These are phyloP conservation scores for Boleophthalmus pectinirostris DNA, from an alignment of 2,113 vertebrate genomes.

Conservation along the genomic window DNA sequence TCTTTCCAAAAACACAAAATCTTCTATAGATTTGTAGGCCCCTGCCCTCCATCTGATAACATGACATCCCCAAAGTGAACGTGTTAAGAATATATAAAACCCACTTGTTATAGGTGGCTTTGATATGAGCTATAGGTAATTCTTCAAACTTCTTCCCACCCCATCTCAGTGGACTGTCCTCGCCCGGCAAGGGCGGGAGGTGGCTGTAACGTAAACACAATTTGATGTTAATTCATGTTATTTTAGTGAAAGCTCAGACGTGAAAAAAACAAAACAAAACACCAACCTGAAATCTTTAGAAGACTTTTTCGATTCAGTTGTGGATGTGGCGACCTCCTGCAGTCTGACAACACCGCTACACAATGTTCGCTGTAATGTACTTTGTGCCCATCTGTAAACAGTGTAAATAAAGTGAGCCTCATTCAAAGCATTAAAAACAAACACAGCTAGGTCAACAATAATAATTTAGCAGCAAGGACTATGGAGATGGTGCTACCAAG, in stretches of 20 bases:
- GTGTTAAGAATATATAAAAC: constrained; percentile 38
- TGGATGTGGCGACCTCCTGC: constrained; percentile 37
- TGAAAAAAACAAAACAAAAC: no score
- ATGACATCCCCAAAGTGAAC: not conserved
- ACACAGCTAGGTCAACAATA: not conserved
- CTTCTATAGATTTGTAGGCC: not conserved
- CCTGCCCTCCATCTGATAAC: no score
- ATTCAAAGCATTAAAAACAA: not conserved
- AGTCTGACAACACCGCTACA: constrained; percentile 42
- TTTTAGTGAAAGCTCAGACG: no score
- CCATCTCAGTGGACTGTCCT: constrained; percentile 84
- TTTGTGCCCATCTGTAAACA: constrained; percentile 28
- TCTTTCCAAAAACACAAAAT: no score
- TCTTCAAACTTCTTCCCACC: constrained; percentile 87
- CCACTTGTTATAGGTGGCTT: constrained; percentile 98
- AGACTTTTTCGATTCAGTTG: not conserved
- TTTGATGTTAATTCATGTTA: not conserved
- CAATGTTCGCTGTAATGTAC: constrained; percentile 46
- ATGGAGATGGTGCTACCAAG: constrained; percentile 7
- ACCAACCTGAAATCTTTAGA: constrained; percentile 69
- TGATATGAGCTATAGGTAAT: constrained; percentile 87
- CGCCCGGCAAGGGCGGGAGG: constrained; percentile 79
- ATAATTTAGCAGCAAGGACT: not conserved
- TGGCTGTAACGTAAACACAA: constrained; percentile 65
- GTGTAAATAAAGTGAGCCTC: not conserved